Evolutionary conservation across 2,888 invertebrate genomes (phyloP).

Genomic region (Orgyia antiqua): DNA sequence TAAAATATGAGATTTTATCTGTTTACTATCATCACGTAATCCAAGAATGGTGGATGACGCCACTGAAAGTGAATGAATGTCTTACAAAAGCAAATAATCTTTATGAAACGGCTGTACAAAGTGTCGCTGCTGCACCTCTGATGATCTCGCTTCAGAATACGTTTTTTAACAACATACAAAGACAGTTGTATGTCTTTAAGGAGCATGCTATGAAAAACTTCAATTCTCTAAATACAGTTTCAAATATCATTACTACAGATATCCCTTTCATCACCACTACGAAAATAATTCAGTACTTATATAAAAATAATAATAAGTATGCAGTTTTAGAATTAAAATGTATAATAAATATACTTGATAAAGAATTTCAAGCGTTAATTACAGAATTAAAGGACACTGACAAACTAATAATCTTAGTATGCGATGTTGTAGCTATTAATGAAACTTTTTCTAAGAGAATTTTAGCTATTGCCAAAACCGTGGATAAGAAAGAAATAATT

Average conservation of each 20-base stretch:
- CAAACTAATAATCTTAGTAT: conserved; percentile 2
- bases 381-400: conserved; percentile 2
- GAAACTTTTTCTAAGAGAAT: not conserved
- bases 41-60: conserved; percentile 15
- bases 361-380: not conserved
- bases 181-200: not conserved
- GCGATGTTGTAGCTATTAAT: not conserved
- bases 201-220: not conserved
- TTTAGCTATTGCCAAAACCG: not conserved
- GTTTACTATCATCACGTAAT: conserved; percentile 14
- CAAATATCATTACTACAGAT: conserved; percentile 1
- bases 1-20: conserved; percentile 12
- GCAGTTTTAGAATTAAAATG: conserved; percentile 4
- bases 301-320: not conserved
- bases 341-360: not conserved
- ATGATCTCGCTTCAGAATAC: conserved; percentile 3
- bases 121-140: conserved; percentile 7
- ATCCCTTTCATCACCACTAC: conserved; percentile 1
- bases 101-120: conserved; percentile 9
- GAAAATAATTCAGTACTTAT: conserved; percentile 5
- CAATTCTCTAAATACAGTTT: not conserved
- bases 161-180: conserved; percentile 3
- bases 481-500: not conserved
- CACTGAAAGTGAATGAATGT: conserved; percentile 2
- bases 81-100: conserved; percentile 3